Evolutionary conservation across 2,113 vertebrate species (phyloP), one percentile per base, ranked within the genome.

Genomic region (Thinocorus orbignyianus): DNA sequence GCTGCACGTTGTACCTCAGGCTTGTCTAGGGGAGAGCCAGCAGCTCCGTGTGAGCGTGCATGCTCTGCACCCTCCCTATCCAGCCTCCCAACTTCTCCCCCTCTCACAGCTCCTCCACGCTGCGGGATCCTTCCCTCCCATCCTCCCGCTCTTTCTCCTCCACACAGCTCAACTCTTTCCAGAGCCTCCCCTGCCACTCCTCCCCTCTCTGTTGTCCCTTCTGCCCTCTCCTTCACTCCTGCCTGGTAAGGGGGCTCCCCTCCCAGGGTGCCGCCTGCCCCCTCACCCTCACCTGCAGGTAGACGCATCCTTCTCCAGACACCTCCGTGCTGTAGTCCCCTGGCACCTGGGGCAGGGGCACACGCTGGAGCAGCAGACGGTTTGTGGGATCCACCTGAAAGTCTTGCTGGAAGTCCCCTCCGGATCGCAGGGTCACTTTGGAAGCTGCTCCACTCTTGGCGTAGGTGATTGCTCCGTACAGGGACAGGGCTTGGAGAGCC

Each of bases 301-400:
- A 98, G n/a, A 97, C 96, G 20, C 98, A 98, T 49, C 98, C 97
- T 16, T 95, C 92, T 0, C 98, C 98, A 26, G 97, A 97, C 58
- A 97, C 97, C 11, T 71, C 81, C 1, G 74, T 65, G 33, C 20
- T 93, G 96, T 98, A 98, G 10, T 97, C 83, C n/a, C 97, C 98
- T 1, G 98, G 97, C 60, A 98, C 81, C 22, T 55, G 68, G 42
- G 97, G 89, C 78, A 98, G 90, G 28, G 57, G 0, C 66, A 89
- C n/a, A 23, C 98, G 98, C 90, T 99, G 99, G 18, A 99, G 98
- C 74, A 99, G 95, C 69, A 99, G 97, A 51, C 98, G 98, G 95
- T 99, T 99, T 83, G 57, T 55, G 24, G 97, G 55, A 39, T 98
- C 97, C 70, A 99, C 97, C 2, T 97, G 95, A 89, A 99, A 98